Percentiles rank a stretch among this genome's conserved stretches.
phyloP scores from a whole-genome alignment of 2,797 vertebrate genomes.

The Galaxias olidus region DNA sequence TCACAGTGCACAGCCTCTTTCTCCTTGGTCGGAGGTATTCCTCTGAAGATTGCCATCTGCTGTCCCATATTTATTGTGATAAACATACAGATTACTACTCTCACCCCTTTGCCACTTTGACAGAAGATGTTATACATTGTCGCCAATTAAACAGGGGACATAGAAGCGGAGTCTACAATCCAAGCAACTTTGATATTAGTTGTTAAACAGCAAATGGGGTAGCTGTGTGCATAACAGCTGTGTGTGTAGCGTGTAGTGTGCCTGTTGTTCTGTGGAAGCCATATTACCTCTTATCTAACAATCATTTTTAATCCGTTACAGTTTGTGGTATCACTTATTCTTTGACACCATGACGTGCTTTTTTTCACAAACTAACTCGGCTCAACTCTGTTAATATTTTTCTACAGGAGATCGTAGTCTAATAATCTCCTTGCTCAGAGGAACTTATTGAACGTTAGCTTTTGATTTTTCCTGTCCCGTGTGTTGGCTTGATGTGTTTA shows the following conservation, averaged over 20 bases:
- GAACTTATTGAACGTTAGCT: neutral
- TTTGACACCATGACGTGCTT: constrained; percentile 53
- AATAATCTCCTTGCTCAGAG: neutral
- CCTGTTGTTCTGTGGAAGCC: too few relatives aligned
- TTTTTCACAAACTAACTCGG: constrained; percentile 30
- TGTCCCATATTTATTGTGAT: too few relatives aligned
- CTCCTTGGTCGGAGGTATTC: neutral
- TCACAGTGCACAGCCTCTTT: neutral
- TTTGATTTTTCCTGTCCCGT: constrained; percentile 4
- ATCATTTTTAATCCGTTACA: neutral
- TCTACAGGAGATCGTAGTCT: neutral
- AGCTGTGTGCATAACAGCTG: too few relatives aligned
- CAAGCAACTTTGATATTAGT: too few relatives aligned
- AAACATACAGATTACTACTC: too few relatives aligned
- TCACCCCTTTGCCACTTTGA: too few relatives aligned
- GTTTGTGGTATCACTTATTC: constrained; percentile 9
- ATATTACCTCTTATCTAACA: too few relatives aligned
- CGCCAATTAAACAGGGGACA: too few relatives aligned
- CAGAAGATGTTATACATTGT: too few relatives aligned
- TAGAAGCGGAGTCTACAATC: too few relatives aligned
- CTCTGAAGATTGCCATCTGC: neutral
- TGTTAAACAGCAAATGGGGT: too few relatives aligned
- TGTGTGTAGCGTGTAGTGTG: too few relatives aligned
- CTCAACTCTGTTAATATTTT: constrained; percentile 14
- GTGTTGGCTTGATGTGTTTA: neutral